A percentile compares a stretch with the other conserved stretches of the same genome.
Evolutionary conservation across 2,113 vertebrate genomes (phyloP).

Genomic region (Hyperoodon ampullatus): DNA sequence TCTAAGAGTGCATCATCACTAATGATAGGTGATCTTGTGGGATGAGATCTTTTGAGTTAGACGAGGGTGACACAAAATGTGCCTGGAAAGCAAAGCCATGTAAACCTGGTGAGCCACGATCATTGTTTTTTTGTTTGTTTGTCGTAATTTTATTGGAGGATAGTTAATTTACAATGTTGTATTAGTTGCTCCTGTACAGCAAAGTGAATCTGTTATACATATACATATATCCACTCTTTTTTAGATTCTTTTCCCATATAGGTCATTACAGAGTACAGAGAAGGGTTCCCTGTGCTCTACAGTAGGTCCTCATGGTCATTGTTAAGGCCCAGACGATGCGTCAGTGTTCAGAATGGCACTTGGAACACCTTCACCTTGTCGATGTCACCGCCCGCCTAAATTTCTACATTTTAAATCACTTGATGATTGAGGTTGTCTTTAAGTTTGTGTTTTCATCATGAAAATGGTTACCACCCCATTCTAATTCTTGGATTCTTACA

Average conservation of each 20-base stretch:
- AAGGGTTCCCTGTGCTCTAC: neutral
- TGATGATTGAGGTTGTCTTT: neutral
- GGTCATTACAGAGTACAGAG: neutral
- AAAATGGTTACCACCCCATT: neutral
- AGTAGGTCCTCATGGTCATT: neutral
- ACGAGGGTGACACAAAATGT: conserved; percentile 47
- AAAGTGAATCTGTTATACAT: neutral
- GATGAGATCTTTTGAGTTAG: conserved; percentile 64
- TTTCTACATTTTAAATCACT: neutral
- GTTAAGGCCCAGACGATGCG: neutral
- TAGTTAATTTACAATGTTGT: neutral
- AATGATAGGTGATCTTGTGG: conserved; percentile 81
- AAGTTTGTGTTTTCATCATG: neutral
- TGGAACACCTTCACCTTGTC: neutral
- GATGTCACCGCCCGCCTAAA: neutral
- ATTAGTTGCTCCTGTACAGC: neutral
- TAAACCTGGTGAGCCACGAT: neutral
- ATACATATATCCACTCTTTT: neutral
- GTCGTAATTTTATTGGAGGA: neutral
- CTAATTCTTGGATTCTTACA: neutral
- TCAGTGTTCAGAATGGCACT: neutral
- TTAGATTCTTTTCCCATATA: neutral
- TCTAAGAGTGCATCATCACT: conserved; percentile 73
- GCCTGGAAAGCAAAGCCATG: conserved; percentile 43
- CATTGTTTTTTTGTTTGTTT: neutral